Evolutionary conservation across 2,113 vertebrate genomes (phyloP).

Genomic region (Melanostigma gelatinosum): DNA sequence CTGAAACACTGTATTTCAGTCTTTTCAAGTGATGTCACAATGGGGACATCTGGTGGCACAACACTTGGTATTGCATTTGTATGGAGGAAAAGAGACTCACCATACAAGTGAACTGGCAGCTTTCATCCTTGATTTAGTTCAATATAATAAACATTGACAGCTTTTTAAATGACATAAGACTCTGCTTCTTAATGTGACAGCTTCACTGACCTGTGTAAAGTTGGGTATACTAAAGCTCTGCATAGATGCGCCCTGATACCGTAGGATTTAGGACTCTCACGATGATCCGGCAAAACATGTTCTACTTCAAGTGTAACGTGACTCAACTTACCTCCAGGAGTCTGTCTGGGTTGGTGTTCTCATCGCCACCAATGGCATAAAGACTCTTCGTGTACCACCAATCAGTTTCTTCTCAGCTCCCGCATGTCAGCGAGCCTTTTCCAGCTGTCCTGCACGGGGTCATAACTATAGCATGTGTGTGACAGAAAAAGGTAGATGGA

Average conservation of each 20-base stretch:
- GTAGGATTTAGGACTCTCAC: too few species aligned
- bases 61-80: background rate
- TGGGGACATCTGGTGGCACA: background rate
- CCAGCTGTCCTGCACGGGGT: constrained; percentile 75
- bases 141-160: background rate
- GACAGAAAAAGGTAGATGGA: background rate
- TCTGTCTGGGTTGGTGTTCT: constrained; percentile 80
- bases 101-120: background rate
- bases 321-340: constrained; percentile 79
- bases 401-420: constrained; percentile 79
- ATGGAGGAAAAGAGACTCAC: background rate
- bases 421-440: constrained; percentile 79
- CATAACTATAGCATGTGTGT: constrained; percentile 58
- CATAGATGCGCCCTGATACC: too few species aligned
- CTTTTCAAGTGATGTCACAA: background rate
- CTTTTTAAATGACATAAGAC: too few species aligned
- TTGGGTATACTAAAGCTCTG: too few species aligned
- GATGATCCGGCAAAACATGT: background rate
- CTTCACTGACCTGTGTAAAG: too few species aligned
- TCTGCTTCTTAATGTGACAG: too few species aligned
- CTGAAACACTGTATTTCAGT: background rate
- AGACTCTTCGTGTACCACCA: constrained; percentile 66
- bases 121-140: background rate
- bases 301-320: background rate
- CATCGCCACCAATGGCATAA: constrained; percentile 83